Evolutionary conservation across 1,140 invertebrate genomes (phyloP), one percentile per base, ranked within the genome.

Genomic region (Hyles euphorbiae): DNA sequence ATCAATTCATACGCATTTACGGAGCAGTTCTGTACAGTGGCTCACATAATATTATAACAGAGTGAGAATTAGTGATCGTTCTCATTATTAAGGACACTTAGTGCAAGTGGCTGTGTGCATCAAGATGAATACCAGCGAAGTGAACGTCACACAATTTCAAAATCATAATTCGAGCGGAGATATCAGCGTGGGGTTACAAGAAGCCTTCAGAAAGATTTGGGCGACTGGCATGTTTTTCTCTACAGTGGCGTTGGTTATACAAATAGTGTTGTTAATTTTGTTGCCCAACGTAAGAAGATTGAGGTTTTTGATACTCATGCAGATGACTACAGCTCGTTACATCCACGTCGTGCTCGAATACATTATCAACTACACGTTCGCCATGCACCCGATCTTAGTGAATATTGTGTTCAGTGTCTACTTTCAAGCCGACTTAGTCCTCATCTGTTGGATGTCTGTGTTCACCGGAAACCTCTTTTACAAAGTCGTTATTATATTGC

Each of bases 391-490:
- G 2, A 43, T n/a, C n/a, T 36, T 50, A 11, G 22, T 44, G 9
- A 47, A 61, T 45, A 5, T 67, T 0, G 3, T 56, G 34, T 63
- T 49, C 3, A 43, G 56, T 0, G 10, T 70, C 1, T 81, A 83
- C 40, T 53, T 74, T 5, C 71, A 76, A 5, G 72, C 63, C 5
- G 80, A 83, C 32, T 48, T 74, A 0, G 67, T 66, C 0, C 43
- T 79, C 1, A 46, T 79, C 4, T 55, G 59, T 4, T 70, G 76
- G 59, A 83, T 79, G 76, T 76, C 76, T 53, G 49, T 83, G 1
- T 83, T 78, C 50, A 76, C 78, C 2, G 79, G 76, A 48, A 73
- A 78, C 34, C 55, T 83, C 7, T 83, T 74, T 55, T 65, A 78
- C 11, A 81, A 81, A 56, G 65, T 81, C 2, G 73, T 83, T 0